phyloP scores from a whole-genome alignment of 2,888 invertebrate genomes.

The Hyposoter dolosus region DNA sequence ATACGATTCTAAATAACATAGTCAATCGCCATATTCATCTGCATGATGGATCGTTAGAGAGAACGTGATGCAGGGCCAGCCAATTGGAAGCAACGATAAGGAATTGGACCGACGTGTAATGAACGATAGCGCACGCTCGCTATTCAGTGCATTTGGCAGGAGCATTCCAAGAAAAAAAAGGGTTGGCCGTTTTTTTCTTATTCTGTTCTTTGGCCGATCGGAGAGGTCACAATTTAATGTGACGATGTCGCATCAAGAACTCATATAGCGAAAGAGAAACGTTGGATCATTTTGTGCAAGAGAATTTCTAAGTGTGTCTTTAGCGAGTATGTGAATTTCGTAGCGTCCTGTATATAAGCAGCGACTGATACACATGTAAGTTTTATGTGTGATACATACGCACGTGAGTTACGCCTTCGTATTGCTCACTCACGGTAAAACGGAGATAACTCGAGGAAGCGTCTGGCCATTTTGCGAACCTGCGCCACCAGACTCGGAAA shows the following conservation, averaged over 20 bases:
- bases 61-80: not conserved
- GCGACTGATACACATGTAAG: conserved; percentile 11
- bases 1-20: not conserved
- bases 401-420: conserved; percentile 65
- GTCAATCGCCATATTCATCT: not conserved
- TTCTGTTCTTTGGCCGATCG: not conserved
- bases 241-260: not conserved
- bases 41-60: not conserved
- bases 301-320: not conserved
- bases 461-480: conserved; percentile 58
- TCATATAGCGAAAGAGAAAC: not conserved
- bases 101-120: not conserved
- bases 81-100: not conserved
- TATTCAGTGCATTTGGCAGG: not conserved
- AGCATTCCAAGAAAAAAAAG: not conserved
- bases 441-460: conserved; percentile 58
- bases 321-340: not conserved
- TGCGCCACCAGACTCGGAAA: conserved; percentile 42
- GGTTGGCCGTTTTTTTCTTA: not conserved
- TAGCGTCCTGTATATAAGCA: conserved; percentile 1
- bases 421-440: conserved; percentile 48
- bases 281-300: not conserved
- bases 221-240: not conserved
- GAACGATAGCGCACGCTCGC: not conserved
- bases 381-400: conserved; percentile 48